Conservation (phyloP, 2,888 invertebrate genomes). For the Neelides folsomi region DNA sequence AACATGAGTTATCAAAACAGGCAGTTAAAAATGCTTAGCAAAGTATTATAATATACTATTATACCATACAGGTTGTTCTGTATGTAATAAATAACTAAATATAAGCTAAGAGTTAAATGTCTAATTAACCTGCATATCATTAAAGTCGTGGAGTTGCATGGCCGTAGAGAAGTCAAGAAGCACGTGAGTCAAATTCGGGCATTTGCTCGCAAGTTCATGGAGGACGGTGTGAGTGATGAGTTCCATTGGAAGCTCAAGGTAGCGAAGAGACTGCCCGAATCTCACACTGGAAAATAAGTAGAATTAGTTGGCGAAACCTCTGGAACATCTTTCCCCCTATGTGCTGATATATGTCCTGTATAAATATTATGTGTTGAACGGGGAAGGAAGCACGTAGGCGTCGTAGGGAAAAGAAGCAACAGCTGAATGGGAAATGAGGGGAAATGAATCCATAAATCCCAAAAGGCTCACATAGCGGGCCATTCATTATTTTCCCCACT, state of each 20-base stretch:
- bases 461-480: too few relatives aligned
- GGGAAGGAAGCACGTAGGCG: too few relatives aligned
- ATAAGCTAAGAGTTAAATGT: too few relatives aligned
- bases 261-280: conserved; percentile 73
- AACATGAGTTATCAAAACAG: too few relatives aligned
- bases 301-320: too few relatives aligned
- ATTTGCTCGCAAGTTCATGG: conserved; percentile 91
- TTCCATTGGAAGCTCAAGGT: conserved; percentile 89
- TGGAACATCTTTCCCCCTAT: too few relatives aligned
- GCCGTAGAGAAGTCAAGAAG: conserved; percentile 96
- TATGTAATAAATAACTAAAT: conserved; percentile 1
- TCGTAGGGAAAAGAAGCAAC: too few relatives aligned
- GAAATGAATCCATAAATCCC: too few relatives aligned
- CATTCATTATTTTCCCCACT: too few relatives aligned
- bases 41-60: not conserved
- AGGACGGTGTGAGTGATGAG: conserved; percentile 90
- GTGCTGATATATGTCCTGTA: too few relatives aligned
- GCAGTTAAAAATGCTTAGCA: not conserved
- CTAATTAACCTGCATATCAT: conserved; percentile 74
- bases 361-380: too few relatives aligned
- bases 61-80: not conserved
- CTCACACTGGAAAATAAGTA: conserved; percentile 48
- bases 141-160: conserved; percentile 98
- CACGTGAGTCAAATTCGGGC: conserved; percentile 90
- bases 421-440: too few relatives aligned